These are phyloP conservation scores for Linnaemya tessellans DNA, from an alignment of 2,888 invertebrate genomes.

Conservation along the genomic window DNA sequence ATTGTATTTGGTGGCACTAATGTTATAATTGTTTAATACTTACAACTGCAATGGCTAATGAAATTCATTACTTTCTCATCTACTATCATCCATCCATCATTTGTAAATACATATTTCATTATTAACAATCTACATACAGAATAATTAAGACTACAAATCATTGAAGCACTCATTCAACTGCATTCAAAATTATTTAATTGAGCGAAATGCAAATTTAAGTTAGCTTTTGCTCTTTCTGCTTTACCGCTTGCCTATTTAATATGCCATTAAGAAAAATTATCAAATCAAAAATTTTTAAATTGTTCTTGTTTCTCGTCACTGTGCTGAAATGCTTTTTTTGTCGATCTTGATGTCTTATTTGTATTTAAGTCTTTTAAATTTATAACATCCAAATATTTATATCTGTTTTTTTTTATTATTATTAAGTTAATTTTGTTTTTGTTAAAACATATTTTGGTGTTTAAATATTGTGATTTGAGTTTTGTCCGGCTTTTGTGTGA, in stretches of 20 bases:
- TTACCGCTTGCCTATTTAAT: slow-evolving; percentile 47
- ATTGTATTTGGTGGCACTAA: slow-evolving; percentile 66
- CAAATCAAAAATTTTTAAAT: background rate
- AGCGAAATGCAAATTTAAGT: slow-evolving; percentile 22
- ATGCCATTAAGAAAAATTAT: slow-evolving; percentile 3
- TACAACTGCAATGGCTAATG: slow-evolving; percentile 38
- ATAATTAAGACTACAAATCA: slow-evolving; percentile 16
- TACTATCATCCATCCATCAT: slow-evolving; percentile 11
- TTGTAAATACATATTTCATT: slow-evolving; percentile 57
- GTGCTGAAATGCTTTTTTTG: slow-evolving; percentile 19
- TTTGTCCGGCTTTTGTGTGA: background rate
- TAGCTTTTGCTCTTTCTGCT: slow-evolving; percentile 38
- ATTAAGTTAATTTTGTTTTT: background rate
- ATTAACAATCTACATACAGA: background rate
- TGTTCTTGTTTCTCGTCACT: slow-evolving; percentile 39
- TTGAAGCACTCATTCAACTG: slow-evolving; percentile 5
- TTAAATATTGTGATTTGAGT: background rate
- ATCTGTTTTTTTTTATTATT: background rate
- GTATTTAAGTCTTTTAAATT: slow-evolving; percentile 3
- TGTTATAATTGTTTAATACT: slow-evolving; percentile 20
- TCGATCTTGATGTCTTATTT: slow-evolving; percentile 28
- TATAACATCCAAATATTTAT: slow-evolving; percentile 8
- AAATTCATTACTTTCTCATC: slow-evolving; percentile 30
- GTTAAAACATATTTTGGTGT: background rate
- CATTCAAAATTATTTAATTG: slow-evolving; percentile 1